These are phyloP conservation scores for Trilocha varians DNA, from an alignment of 2,888 invertebrate genomes.

Conservation along the genomic window DNA sequence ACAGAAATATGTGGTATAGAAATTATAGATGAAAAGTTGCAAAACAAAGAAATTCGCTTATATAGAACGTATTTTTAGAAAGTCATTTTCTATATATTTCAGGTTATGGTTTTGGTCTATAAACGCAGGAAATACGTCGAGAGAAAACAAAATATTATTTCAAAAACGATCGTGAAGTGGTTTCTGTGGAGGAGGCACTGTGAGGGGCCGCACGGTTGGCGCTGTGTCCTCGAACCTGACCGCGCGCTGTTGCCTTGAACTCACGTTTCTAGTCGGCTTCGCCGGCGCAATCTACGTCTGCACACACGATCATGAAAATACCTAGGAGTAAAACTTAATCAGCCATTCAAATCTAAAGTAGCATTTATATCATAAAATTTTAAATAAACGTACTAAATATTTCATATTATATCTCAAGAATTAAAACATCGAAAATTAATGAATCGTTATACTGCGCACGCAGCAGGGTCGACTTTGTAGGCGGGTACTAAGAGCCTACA, in stretches of 20 bases:
- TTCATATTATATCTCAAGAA: background rate
- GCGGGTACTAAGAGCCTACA: constrained; percentile 32
- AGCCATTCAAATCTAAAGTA: too few relatives aligned
- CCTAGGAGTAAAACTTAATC: background rate
- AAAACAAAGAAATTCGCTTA: too few relatives aligned
- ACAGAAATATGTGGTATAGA: too few relatives aligned
- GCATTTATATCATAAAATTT: too few relatives aligned
- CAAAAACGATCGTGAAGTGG: constrained; percentile 4
- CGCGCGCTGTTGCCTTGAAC: constrained; percentile 71
- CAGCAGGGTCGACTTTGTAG: constrained; percentile 14
- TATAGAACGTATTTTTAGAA: too few relatives aligned
- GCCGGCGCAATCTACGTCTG: constrained; percentile 38
- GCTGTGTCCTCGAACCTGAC: constrained; percentile 71
- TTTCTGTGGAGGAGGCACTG: constrained; percentile 40
- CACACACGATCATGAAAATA: constrained; percentile 42
- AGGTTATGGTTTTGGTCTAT: too few relatives aligned
- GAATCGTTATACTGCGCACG: constrained; percentile 44
- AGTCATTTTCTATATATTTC: too few relatives aligned
- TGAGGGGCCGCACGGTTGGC: constrained; percentile 41
- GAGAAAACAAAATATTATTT: too few relatives aligned
- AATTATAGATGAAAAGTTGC: too few relatives aligned
- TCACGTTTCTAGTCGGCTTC: constrained; percentile 54
- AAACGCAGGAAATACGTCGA: too few relatives aligned
- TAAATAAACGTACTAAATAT: too few relatives aligned
- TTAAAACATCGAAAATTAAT: constrained; percentile 27